These are phyloP conservation scores for Miichthys miiuy DNA, from an alignment of 2,797 vertebrate species.

Conservation along the genomic window DNA sequence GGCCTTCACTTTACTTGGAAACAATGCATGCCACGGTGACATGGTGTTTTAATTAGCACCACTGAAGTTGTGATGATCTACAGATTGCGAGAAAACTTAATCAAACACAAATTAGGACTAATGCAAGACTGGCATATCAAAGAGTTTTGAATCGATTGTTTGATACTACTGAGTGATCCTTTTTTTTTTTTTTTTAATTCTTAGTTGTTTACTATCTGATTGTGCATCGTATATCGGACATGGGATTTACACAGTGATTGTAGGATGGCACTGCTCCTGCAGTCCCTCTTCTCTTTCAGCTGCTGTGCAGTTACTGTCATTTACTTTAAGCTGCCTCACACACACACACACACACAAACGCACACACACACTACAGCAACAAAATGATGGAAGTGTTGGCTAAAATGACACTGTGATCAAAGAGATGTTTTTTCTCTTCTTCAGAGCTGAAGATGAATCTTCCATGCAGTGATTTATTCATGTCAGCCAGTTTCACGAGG, in stretches of 20 bases:
- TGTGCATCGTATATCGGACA: constrained; percentile 40
- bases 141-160: constrained; percentile 50
- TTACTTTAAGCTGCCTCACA: constrained; percentile 61
- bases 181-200: constrained; percentile 13
- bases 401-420: constrained; percentile 72
- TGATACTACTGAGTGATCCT: constrained; percentile 54
- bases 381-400: constrained; percentile 30
- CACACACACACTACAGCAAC: constrained; percentile 48
- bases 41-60: constrained; percentile 24
- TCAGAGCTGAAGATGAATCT: constrained; percentile 41
- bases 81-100: constrained; percentile 38
- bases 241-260: constrained; percentile 64
- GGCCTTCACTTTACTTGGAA: constrained; percentile 43
- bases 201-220: constrained; percentile 46
- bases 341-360: constrained; percentile 31
- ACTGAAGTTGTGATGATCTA: constrained; percentile 13
- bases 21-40: constrained; percentile 56
- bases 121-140: constrained; percentile 47
- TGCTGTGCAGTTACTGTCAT: constrained; percentile 83
- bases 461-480: constrained; percentile 27
- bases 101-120: constrained; percentile 40
- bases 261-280: constrained; percentile 59
- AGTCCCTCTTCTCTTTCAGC: constrained; percentile 73
- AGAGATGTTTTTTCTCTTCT: constrained; percentile 34
- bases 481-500: constrained; percentile 25